These are phyloP conservation scores for Cynocephalus volans DNA, from an alignment of 2,113 vertebrate genomes.

Conservation along the genomic window DNA sequence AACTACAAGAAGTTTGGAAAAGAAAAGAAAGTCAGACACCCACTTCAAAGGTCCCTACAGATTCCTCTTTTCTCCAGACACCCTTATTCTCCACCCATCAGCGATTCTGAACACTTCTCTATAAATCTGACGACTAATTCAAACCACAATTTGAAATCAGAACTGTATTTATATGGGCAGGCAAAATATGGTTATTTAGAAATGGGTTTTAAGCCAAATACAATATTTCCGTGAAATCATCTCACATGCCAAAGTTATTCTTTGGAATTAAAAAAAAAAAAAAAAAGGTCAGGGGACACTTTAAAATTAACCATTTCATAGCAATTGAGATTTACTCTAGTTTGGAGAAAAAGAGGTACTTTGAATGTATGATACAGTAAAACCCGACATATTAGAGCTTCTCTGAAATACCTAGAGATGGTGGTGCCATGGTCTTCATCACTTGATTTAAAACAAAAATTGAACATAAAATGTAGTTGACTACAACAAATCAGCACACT, in stretches of 20 bases:
- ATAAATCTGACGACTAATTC: conserved; percentile 60
- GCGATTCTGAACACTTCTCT: conserved; percentile 64
- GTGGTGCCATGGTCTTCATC: background rate
- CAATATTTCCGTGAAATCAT: conserved; percentile 77
- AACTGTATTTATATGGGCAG: conserved; percentile 73
- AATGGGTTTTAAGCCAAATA: conserved; percentile 73
- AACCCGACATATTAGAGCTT: background rate
- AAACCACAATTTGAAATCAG: conserved; percentile 79
- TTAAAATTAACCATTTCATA: conserved; percentile 9
- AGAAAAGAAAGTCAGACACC: background rate
- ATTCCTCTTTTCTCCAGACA: conserved; percentile 12
- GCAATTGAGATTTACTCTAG: background rate
- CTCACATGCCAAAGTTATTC: conserved; percentile 68
- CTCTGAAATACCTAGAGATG: background rate
- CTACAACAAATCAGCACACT: background rate
- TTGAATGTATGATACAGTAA: background rate
- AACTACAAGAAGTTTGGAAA: conserved; percentile 45
- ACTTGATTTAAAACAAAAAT: conserved; percentile 44
- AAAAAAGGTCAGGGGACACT: background rate
- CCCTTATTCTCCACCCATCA: conserved; percentile 17
- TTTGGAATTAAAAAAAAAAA: conserved; percentile 37
- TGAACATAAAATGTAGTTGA: background rate
- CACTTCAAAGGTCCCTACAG: background rate
- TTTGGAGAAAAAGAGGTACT: background rate
- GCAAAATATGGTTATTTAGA: conserved; percentile 75